phyloP scores from a whole-genome alignment of 1,140 invertebrate species.

The Rhagoletis pomonella region DNA sequence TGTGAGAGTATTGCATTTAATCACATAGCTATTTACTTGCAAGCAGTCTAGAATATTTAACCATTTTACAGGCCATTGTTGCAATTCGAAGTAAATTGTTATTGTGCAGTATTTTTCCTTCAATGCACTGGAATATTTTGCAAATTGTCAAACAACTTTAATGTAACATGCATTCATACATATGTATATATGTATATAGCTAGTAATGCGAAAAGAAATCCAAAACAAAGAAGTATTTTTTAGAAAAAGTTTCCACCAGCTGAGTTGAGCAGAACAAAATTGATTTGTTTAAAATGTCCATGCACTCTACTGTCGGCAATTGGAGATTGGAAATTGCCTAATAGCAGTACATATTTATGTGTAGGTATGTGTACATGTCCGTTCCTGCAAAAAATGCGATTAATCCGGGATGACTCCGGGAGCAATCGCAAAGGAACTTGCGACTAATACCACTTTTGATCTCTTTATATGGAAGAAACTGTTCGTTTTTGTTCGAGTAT shows the following conservation, averaged over 20 bases:
- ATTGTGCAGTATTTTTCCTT: slow-evolving; percentile 15
- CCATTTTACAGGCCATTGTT: background rate
- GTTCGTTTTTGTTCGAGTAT: too few species aligned
- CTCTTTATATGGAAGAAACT: too few species aligned
- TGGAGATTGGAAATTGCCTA: too few species aligned
- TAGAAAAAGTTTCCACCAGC: background rate
- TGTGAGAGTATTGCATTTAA: background rate
- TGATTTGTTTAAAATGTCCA: background rate
- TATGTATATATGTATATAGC: background rate
- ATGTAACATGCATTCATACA: background rate
- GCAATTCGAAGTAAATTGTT: slow-evolving; percentile 27
- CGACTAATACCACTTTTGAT: too few species aligned
- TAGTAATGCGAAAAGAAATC: background rate
- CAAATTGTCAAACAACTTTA: background rate
- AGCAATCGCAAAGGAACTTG: too few species aligned
- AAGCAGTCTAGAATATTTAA: background rate
- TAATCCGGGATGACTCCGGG: too few species aligned
- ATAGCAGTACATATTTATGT: too few species aligned
- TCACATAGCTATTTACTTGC: background rate
- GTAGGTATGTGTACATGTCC: too few species aligned
- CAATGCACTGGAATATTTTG: background rate
- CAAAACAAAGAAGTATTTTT: background rate
- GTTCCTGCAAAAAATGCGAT: too few species aligned
- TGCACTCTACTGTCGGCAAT: background rate
- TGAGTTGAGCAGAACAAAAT: background rate